Evolutionary conservation across 1,140 invertebrate species (phyloP).

Genomic region (Lasioglossum baleicum): DNA sequence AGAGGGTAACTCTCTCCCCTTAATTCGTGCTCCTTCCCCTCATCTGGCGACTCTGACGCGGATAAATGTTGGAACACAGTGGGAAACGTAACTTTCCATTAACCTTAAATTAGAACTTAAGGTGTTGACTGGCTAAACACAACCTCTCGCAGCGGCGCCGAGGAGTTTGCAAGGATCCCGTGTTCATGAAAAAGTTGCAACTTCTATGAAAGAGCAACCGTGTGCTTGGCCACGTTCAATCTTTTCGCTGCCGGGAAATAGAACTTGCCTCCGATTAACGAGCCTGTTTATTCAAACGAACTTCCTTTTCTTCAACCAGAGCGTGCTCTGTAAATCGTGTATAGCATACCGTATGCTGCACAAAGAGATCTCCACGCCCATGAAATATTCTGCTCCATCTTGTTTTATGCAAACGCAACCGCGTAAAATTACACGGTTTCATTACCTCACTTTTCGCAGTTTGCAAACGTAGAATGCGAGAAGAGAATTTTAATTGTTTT

Average conservation of each 20-base stretch:
- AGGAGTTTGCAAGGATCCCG: neutral
- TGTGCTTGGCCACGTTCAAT: neutral
- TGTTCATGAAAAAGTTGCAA: slow-evolving; percentile 14
- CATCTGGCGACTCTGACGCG: too few species aligned
- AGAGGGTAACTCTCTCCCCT: too few species aligned
- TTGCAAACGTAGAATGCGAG: neutral
- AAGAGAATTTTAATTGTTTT: slow-evolving; percentile 1
- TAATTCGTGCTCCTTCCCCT: too few species aligned
- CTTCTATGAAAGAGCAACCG: slow-evolving; percentile 9
- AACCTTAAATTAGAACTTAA: slow-evolving; percentile 21
- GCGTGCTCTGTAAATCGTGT: slow-evolving; percentile 8
- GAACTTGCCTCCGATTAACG: slow-evolving; percentile 30
- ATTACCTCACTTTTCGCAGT: neutral
- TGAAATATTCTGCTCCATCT: slow-evolving; percentile 1
- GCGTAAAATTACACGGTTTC: neutral
- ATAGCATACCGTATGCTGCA: neutral
- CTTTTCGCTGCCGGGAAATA: neutral
- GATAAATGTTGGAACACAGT: neutral
- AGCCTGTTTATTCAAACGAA: slow-evolving; percentile 37
- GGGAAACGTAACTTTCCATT: slow-evolving; percentile 9
- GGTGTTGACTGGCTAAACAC: slow-evolving; percentile 22
- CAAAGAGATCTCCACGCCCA: neutral
- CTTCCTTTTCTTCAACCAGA: neutral
- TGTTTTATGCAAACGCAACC: neutral
- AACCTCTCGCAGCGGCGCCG: too few species aligned